Base-by-base conservation (phyloP, 1,140 invertebrate species). In the Drosophila willistoni region DNA sequence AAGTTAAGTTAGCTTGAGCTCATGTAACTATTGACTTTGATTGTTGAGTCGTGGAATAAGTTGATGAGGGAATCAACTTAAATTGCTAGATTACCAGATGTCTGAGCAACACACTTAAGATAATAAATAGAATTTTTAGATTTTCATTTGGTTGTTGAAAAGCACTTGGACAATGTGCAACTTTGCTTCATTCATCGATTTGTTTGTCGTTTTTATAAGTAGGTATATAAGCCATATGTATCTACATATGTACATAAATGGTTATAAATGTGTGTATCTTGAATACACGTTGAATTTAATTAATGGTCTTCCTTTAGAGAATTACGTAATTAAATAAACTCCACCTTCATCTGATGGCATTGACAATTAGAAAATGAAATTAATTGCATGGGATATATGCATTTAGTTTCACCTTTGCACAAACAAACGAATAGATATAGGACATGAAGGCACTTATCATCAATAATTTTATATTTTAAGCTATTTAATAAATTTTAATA, bases 141-240 rank as follows among this genome's bases (percentile, higher is more conserved):
- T 12, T 39, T 39, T 39, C 12, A 59, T 17, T 33, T 17, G 33
- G 12, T 12, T 33, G 14, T 59, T n/a, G 14, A 59, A 59, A 59
- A 36, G 13, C 56, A 59, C 29, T 59, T 36, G n/a, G 17, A 36
- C 56, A 59, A 59, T 59, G 67, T 36, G 42, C 41, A 68, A 59
- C 59, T 47, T 34, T 54, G 67, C 56, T 62, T 34, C 68, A 62
- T 69, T 71, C 56, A 39, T 5, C 2, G 13, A 10, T 39, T 44
- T 41, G 55, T 54, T 54, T 71, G 29, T 29, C 29, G 29, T 7
- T 29, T 29, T 7, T 6, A 29, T 29, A 29, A 29, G 29, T 29
- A 29, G 5, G 29, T 29, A 29, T 51, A 41, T 64, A 39, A 12
- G 36, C 3, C 13, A 64, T n/a, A 29, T 2, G 13, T 13, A 72